phyloP scores from a whole-genome alignment of 2,888 invertebrate genomes.

The Pseudoips prasinana region DNA sequence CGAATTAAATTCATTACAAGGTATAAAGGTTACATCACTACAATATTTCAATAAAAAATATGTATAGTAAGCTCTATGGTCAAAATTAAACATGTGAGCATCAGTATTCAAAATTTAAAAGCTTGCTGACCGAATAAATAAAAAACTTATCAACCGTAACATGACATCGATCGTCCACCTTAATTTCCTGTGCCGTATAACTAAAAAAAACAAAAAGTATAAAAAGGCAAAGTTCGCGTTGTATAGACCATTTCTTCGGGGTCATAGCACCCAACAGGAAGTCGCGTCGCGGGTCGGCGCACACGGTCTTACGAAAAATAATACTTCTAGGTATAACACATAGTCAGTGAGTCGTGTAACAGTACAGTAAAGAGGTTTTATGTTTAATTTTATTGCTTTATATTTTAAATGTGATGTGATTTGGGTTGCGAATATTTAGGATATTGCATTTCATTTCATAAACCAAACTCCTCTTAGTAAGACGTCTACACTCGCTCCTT shows the following conservation, averaged over 20 bases:
- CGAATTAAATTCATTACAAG: background rate
- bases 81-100: too few species aligned
- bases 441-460: too few species aligned
- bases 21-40: background rate
- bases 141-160: slow-evolving; percentile 60
- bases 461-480: too few species aligned
- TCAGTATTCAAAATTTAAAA: too few species aligned
- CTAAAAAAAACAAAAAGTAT: slow-evolving; percentile 53
- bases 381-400: slow-evolving; percentile 25
- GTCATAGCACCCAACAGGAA: slow-evolving; percentile 81
- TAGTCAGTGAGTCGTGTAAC: slow-evolving; percentile 57
- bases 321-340: slow-evolving; percentile 68
- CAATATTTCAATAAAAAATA: background rate
- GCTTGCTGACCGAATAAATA: too few species aligned
- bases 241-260: slow-evolving; percentile 73
- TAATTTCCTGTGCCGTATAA: slow-evolving; percentile 73
- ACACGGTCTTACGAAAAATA: slow-evolving; percentile 74
- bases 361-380: slow-evolving; percentile 42
- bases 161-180: slow-evolving; percentile 53
- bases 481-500: too few species aligned
- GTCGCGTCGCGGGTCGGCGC: slow-evolving; percentile 73
- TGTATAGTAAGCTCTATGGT: too few species aligned
- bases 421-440: slow-evolving; percentile 6
- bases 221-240: slow-evolving; percentile 60
- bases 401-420: slow-evolving; percentile 29